Evolutionary conservation across 2,113 vertebrate genomes (phyloP), one percentile per base, ranked within the genome.

Genomic region (Atractosteus spatula): DNA sequence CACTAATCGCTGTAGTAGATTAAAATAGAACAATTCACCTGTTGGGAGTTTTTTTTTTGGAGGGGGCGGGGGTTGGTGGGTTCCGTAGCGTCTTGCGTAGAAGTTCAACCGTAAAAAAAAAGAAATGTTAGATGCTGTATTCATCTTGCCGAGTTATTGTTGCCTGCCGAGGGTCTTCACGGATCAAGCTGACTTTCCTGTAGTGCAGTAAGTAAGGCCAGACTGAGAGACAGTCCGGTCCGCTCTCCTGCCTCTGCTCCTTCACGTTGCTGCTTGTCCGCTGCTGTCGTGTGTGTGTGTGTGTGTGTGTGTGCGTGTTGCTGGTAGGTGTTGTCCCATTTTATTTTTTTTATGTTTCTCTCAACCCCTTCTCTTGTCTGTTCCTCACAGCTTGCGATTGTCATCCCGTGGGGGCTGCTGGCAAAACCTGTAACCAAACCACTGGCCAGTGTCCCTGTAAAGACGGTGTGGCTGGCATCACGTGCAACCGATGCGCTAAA

Each of bases 401-500:
- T 88, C 97, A 99, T 89, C 97, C 97, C 3, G 97, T 99, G 92
- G 97, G 97, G 0, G 96, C 97, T 0, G 96, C 97, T 44, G 97
- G 97, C 88, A 98, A 99, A 91, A 99, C 97, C 91, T 99, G 97
- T 91, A 99, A 99, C 92, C 97, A 99, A 85, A 99, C 97, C 82
- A 99, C 96, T 14, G 97, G 97, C 81, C 97, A 99, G 83, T 99
- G 97, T 91, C 97, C 97, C 87, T 99, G 97, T 90, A 99, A 99
- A 89, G 97, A 99, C 14, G 97, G 97, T 0, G 97, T 99, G 93
- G 97, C 97, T 0, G 97, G 97, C 83, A 94, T 97, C 93, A 99
- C 95, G 7, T 99, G 97, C 94, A 99, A 99, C 87, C 94, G 97
- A 86, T 99, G 97, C 0, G 95, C 97, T 91, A 98, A 98, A 84